A percentile compares a stretch with the other conserved stretches of the same genome.
phyloP scores from a whole-genome alignment of 2,113 vertebrate genomes.

The Pristiophorus japonicus region DNA sequence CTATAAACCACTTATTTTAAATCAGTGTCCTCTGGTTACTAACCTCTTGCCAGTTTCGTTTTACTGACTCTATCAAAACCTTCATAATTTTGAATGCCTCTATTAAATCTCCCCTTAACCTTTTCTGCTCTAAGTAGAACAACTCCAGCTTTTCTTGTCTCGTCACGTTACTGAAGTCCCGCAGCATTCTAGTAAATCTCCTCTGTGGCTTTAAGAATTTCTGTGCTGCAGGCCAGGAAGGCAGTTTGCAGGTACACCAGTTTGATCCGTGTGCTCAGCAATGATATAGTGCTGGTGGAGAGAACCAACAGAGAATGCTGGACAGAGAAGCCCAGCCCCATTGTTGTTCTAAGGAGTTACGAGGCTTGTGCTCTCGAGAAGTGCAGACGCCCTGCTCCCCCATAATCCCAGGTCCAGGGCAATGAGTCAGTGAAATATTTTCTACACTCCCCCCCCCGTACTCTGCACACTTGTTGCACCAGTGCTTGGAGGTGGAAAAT shows the following conservation, averaged over 20 bases:
- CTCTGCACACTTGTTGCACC: too few relatives aligned
- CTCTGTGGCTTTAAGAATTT: neutral
- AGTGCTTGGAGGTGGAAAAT: too few relatives aligned
- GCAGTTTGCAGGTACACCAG: neutral
- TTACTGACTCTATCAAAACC: neutral
- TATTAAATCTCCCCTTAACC: neutral
- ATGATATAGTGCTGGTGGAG: neutral
- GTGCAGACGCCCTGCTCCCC: too few relatives aligned
- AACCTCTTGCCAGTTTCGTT: neutral
- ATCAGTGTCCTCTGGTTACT: neutral
- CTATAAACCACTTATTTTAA: neutral
- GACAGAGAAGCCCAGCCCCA: too few relatives aligned
- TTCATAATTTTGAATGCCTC: neutral
- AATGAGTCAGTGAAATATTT: too few relatives aligned
- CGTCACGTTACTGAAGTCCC: neutral
- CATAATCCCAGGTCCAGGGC: too few relatives aligned
- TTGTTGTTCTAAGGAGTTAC: too few relatives aligned
- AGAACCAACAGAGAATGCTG: too few relatives aligned
- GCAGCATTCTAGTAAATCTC: neutral
- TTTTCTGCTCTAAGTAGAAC: neutral
- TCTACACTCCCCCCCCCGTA: too few relatives aligned
- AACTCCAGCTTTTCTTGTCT: neutral
- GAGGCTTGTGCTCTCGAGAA: too few relatives aligned
- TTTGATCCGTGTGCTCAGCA: neutral
- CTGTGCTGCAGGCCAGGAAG: neutral